phyloP scores from a whole-genome alignment of 2,113 vertebrate genomes.

The Syrrhaptes paradoxus region DNA sequence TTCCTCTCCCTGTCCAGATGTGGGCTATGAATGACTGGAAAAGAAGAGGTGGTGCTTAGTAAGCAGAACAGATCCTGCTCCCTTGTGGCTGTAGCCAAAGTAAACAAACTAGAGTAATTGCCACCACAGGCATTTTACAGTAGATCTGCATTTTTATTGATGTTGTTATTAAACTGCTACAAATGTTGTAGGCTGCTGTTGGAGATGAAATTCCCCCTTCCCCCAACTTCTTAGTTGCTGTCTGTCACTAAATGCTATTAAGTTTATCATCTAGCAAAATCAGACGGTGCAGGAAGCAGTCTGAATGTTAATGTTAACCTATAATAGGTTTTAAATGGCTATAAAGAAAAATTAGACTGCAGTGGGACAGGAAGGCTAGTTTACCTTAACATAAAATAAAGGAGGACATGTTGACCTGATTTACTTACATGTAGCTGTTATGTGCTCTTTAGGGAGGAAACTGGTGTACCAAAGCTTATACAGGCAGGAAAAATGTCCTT shows the following conservation, averaged over 20 bases:
- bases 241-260: slow-evolving; percentile 37
- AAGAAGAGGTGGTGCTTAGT: neutral
- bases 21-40: neutral
- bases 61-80: neutral
- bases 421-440: slow-evolving; percentile 60
- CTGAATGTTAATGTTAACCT: slow-evolving; percentile 42
- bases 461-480: slow-evolving; percentile 25
- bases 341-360: slow-evolving; percentile 35
- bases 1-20: neutral
- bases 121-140: slow-evolving; percentile 3
- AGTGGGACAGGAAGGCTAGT: slow-evolving; percentile 56
- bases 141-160: slow-evolving; percentile 18
- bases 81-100: slow-evolving; percentile 16
- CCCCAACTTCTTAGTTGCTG: neutral
- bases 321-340: slow-evolving; percentile 58
- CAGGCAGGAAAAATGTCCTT: slow-evolving; percentile 38
- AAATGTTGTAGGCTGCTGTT: slow-evolving; percentile 1
- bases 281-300: slow-evolving; percentile 43
- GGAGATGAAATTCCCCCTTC: neutral
- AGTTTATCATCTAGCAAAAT: slow-evolving; percentile 64
- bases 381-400: slow-evolving; percentile 64
- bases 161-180: slow-evolving; percentile 26
- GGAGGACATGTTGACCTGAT: slow-evolving; percentile 42
- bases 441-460: slow-evolving; percentile 53
- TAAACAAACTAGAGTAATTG: slow-evolving; percentile 24